These are phyloP conservation scores for Ricordea florida DNA, from an alignment of 92 coral and sea anemone genomes.

Conservation along the genomic window DNA sequence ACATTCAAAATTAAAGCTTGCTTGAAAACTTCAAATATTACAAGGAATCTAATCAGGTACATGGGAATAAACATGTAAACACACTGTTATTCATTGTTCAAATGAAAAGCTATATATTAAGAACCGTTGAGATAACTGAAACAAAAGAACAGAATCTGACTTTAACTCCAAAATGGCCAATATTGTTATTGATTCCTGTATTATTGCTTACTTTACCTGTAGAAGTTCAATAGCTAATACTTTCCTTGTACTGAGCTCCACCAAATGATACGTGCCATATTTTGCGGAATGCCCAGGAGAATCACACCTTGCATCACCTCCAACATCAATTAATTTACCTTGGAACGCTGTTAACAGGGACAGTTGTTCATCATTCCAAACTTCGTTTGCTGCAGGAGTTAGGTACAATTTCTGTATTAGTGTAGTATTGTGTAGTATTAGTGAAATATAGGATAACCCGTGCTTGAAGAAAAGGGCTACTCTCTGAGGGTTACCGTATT, in stretches of 20 bases:
- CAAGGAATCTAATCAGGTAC: no score
- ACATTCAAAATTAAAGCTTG: no score
- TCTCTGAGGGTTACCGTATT: constrained; percentile 34
- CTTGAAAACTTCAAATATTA: no score
- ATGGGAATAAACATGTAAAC: no score
- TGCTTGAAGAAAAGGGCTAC: constrained; percentile 38
- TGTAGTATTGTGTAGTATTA: constrained; percentile 25
- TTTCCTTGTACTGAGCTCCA: constrained; percentile 29
- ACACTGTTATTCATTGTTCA: no score
- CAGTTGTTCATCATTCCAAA: constrained; percentile 39
- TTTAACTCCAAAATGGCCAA: not conserved
- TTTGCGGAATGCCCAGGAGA: constrained; percentile 42
- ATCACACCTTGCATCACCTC: constrained; percentile 55
- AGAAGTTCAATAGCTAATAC: constrained; percentile 44
- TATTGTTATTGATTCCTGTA: not conserved
- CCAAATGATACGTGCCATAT: constrained; percentile 45
- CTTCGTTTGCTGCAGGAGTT: constrained; percentile 29
- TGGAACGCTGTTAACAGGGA: constrained; percentile 21
- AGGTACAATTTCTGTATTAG: constrained; percentile 30
- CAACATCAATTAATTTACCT: constrained; percentile 33
- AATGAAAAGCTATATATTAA: no score
- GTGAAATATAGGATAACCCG: constrained; percentile 21
- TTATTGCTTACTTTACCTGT: constrained; percentile 33
- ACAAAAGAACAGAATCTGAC: not conserved
- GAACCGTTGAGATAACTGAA: no score